phyloP scores from a whole-genome alignment of 2,888 invertebrate species.

The Napeogenes inachia region DNA sequence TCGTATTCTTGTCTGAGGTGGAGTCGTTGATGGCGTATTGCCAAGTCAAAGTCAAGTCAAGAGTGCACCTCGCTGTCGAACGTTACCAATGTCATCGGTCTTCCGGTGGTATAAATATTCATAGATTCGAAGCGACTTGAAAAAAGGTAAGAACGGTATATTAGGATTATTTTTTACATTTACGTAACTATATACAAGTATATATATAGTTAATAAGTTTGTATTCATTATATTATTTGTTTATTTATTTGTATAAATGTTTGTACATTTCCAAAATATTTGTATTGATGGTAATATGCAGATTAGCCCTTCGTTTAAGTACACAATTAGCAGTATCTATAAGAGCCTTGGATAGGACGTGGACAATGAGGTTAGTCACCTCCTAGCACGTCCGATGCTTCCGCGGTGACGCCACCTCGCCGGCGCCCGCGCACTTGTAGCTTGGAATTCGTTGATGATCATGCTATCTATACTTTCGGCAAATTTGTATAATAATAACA shows the following conservation, averaged over 20 bases:
- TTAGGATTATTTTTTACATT: too few relatives aligned
- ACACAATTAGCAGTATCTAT: neutral
- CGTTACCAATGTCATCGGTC: slow-evolving; percentile 33
- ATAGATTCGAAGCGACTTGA: slow-evolving; percentile 9
- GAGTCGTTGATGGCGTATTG: slow-evolving; percentile 32
- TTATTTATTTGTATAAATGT: too few relatives aligned
- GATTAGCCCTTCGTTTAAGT: too few relatives aligned
- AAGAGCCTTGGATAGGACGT: slow-evolving; percentile 14
- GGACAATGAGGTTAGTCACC: slow-evolving; percentile 39
- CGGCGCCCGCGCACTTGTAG: slow-evolving; percentile 25
- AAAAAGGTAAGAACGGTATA: neutral
- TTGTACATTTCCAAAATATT: too few relatives aligned
- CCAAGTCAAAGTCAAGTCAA: slow-evolving; percentile 32
- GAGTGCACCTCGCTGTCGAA: slow-evolving; percentile 18
- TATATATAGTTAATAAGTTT: too few relatives aligned
- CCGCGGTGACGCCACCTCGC: slow-evolving; percentile 61
- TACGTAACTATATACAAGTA: too few relatives aligned
- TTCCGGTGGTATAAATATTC: slow-evolving; percentile 31
- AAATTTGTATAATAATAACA: too few relatives aligned
- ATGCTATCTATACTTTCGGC: too few relatives aligned
- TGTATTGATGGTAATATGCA: neutral
- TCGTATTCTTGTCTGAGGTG: slow-evolving; percentile 14
- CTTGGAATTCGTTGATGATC: neutral
- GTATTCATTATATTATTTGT: too few relatives aligned
- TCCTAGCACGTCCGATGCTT: slow-evolving; percentile 60